phyloP scores from a whole-genome alignment of 1,140 invertebrate genomes.

The Drosophila micromelanica region DNA sequence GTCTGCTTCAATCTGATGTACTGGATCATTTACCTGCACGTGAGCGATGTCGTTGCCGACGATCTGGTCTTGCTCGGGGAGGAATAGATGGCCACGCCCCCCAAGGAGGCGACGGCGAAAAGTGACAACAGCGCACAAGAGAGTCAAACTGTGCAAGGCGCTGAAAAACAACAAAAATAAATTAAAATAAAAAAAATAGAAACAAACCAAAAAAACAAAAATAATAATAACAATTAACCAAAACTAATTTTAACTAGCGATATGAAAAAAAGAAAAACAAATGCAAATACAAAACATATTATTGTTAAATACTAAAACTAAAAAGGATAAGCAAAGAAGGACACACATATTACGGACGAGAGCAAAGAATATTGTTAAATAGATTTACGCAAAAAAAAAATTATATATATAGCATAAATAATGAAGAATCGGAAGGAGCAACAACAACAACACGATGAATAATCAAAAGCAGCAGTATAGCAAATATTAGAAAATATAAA shows the following conservation, averaged over 20 bases:
- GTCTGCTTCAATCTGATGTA: conserved; percentile 99
- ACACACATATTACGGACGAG: conserved; percentile 70
- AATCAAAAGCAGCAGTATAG: conserved; percentile 75
- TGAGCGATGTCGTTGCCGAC: conserved; percentile 96
- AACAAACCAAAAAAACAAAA: conserved; percentile 42
- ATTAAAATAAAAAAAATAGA: conserved; percentile 27
- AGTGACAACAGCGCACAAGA: conserved; percentile 71
- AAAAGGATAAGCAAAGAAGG: conserved; percentile 17
- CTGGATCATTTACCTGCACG: conserved; percentile 98
- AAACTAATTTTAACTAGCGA: conserved; percentile 81
- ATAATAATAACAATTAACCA: conserved; percentile 37
- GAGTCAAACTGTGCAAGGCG: conserved; percentile 76
- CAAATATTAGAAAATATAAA: conserved; percentile 70
- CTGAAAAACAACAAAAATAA: conserved; percentile 68
- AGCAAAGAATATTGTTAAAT: conserved; percentile 80
- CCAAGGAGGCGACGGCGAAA: conserved; percentile 15
- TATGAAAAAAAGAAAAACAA: conserved; percentile 44
- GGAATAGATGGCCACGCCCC: conserved; percentile 83
- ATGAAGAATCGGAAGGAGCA: conserved; percentile 35
- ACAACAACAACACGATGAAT: conserved; percentile 62
- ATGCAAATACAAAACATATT: conserved; percentile 70
- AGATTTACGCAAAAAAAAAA: conserved; percentile 64
- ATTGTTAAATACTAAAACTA: conserved; percentile 70
- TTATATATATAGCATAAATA: conserved; percentile 46
- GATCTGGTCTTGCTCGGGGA: conserved; percentile 94